phyloP scores from a whole-genome alignment of 2,888 invertebrate species.

The Nomada ruficornis region DNA sequence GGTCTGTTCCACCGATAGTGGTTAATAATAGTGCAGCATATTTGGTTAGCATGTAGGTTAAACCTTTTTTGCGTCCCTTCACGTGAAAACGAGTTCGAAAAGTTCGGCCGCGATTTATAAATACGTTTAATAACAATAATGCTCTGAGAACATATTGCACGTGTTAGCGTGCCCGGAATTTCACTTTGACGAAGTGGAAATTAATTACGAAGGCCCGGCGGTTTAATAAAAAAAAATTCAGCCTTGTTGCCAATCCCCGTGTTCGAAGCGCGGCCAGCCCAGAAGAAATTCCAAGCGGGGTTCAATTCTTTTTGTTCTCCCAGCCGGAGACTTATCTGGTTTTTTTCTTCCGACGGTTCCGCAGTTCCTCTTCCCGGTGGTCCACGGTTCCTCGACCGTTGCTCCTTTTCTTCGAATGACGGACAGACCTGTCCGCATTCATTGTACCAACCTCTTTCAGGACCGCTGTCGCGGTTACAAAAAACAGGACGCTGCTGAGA shows the following conservation, averaged over 20 bases:
- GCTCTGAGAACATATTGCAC: no score
- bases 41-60: no score
- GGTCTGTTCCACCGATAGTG: no score
- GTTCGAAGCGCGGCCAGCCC: not conserved
- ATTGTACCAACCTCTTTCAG: slow-evolving; percentile 47
- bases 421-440: slow-evolving; percentile 61
- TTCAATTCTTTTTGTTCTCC: slow-evolving; percentile 21
- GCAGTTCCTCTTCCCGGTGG: not conserved
- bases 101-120: no score
- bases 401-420: slow-evolving; percentile 43
- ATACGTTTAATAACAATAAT: no score
- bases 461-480: slow-evolving; percentile 31
- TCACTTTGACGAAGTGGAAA: no score
- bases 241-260: not conserved
- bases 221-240: not conserved
- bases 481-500: slow-evolving; percentile 31
- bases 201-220: no score
- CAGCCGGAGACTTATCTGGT: slow-evolving; percentile 1
- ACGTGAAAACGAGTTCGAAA: no score
- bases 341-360: not conserved
- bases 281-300: slow-evolving; percentile 1
- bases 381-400: slow-evolving; percentile 11
- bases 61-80: no score
- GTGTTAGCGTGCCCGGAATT: no score
- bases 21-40: not conserved